Base-by-base conservation (phyloP, 2,113 vertebrate genomes). In the Equus przewalskii region DNA sequence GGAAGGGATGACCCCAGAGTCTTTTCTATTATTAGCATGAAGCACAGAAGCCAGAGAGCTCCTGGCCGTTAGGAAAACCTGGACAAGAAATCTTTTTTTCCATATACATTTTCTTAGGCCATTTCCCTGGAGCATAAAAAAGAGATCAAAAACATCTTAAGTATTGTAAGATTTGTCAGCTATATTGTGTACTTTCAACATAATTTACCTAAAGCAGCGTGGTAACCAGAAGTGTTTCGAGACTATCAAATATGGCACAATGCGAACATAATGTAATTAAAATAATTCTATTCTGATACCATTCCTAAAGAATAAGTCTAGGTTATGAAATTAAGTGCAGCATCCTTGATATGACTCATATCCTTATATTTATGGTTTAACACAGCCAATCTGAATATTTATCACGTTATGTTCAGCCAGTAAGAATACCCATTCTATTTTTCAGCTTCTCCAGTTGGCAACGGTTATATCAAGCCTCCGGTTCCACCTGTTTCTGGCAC, bases 391-490 rank as follows among this genome's bases (percentile, higher is more conserved):
- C 60, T 89, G 81, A 78, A 76, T 93, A 69, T 70, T 58, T 67
- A 26, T 33, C 8, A 51, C n/a, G 7, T 75, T 70, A 30, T 88
- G 95, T 54, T 44, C 28, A 67, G 16, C 16, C 78, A 60, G 7
- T 98, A 64, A 98, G 89, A 51, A 33, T 70, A 4, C 76, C 4
- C 90, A 60, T 92, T 95, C 28, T 98, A 2, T 79, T 36, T 99
- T 98, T 56, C 98, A 99, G 99, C 99, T 84, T 99, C 99, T 97
- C 99, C 99, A 6, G 99, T 99, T 97, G 99, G 99, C 98, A 99
- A 99, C 99, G 99, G 99, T 98, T 99, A 99, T 96, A 99, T 99
- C 98, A 99, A 99, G 98, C 99, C 99, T 93, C 99, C 99, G 0
- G 98, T 99, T 85, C 98, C 99, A 96, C 99, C 99, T 92, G 99